Conservation (phyloP, 2,797 vertebrate genomes). For the Tauraco hartlaubi region DNA sequence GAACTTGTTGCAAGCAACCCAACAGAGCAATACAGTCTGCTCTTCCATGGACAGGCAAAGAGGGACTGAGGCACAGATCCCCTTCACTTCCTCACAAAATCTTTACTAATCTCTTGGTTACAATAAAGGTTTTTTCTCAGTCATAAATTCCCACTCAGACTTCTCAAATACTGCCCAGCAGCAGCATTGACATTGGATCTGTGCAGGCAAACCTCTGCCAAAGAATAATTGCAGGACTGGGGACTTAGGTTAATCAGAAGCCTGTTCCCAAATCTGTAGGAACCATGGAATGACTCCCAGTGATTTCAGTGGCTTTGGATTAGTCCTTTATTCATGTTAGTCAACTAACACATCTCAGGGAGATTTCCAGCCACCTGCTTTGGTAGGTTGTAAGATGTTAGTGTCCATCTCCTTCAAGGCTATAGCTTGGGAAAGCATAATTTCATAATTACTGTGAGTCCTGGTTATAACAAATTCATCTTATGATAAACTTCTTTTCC, state of each 20-base stretch:
- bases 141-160: not conserved
- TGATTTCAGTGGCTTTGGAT: not conserved
- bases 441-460: not conserved
- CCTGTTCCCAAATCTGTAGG: not conserved
- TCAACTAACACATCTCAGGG: not conserved
- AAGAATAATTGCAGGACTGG: not conserved
- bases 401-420: not conserved
- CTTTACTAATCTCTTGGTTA: not conserved
- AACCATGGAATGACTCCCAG: not conserved
- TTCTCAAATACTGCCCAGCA: not conserved
- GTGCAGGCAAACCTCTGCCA: not conserved
- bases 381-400: not conserved
- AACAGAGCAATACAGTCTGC: not conserved
- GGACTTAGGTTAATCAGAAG: not conserved
- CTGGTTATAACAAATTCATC: not conserved
- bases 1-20: not conserved
- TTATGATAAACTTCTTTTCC: accelerated
- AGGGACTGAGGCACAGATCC: not conserved
- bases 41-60: not conserved
- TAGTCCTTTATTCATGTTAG: not conserved
- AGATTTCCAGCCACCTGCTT: not conserved
- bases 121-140: not conserved
- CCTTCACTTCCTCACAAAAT: not conserved
- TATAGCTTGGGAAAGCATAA: not conserved
- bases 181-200: not conserved